A percentile compares a stretch with the other conserved stretches of the same genome.
These are phyloP conservation scores for Cryptotermes secundus DNA, from an alignment of 1,140 invertebrate species.

Conservation along the genomic window DNA sequence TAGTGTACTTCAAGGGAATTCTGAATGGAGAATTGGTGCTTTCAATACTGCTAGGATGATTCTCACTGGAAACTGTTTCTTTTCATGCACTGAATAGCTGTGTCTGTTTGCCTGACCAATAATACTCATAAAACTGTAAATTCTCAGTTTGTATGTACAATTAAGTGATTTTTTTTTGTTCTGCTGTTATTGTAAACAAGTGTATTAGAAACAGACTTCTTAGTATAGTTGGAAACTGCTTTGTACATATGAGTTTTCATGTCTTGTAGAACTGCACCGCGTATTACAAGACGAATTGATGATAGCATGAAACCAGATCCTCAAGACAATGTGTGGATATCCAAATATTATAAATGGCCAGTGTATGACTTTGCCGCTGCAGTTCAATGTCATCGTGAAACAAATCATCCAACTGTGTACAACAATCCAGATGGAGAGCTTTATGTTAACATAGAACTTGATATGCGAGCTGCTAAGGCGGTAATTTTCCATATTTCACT, in stretches of 20 bases:
- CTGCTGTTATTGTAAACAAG: no score
- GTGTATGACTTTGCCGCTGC: constrained; percentile 69
- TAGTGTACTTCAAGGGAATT: no score
- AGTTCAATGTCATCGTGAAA: constrained; percentile 69
- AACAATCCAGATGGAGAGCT: constrained; percentile 67
- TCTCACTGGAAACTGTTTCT: no score
- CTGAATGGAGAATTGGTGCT: no score
- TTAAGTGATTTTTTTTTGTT: no score
- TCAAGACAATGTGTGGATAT: constrained; percentile 66
- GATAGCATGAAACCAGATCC: constrained; percentile 59
- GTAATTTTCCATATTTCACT: constrained; percentile 37
- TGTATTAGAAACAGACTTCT: no score
- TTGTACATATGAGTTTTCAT: background rate
- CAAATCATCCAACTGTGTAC: constrained; percentile 73
- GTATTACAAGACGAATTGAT: constrained; percentile 42
- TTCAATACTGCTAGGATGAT: no score
- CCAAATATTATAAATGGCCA: constrained; percentile 59
- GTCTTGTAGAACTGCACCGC: background rate
- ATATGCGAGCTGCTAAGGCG: constrained; percentile 64
- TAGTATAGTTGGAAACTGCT: no score
- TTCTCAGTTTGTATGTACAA: no score
- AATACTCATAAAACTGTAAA: no score
- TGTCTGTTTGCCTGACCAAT: no score
- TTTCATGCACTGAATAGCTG: no score
- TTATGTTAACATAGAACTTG: constrained; percentile 65